Base-by-base conservation (phyloP, 2,888 invertebrate species). In the Branchellion lobata region DNA sequence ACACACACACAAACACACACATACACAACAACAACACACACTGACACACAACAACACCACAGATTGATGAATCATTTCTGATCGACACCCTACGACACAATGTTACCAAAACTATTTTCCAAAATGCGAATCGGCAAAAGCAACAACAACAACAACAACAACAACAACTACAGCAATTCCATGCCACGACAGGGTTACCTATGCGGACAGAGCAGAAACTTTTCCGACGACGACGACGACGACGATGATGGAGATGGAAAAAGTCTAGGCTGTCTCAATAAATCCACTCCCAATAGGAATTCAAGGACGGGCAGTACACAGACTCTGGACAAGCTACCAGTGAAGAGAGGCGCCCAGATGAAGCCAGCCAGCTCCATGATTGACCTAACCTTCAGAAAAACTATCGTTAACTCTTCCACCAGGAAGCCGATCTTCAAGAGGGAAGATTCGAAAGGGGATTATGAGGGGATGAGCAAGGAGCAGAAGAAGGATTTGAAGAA, bases 301-400 rank as follows among this genome's bases (percentile, higher is more conserved):
- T 51, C 51, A 27, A 75, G 29, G 31, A 51, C 51, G 18, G 75
- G 47, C 27, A 75, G 75, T 53, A 75, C 75, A 51, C 75, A 75
- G 33, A 75, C 47, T 53, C 33, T 75, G 1, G 75, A 75, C 29
- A 75, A 75, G 29, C 24, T 75, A 14, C 27, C 47, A 27, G 29
- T 29, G 27, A 75, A 75, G 33, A 29, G 51, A 18, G n/a, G 24
- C 27, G 53, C 18, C 1, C 27, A 3, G 14, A 75, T 75, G 51
- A 40, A 51, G 5, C 29, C 51, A 3, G 75, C 75, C 0, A 51
- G 29, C 1, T 75, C 75, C 14, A 75, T 75, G 75, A 31, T 75
- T 11, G 75, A 75, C 21, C 33, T 75, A 3, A 53, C 40, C 21
- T 75, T 53, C 27, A 47, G 40, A 27, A 75, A 75, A 31, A 73